Conservation (phyloP, 2,113 vertebrate species). For the Crocuta crocuta region DNA sequence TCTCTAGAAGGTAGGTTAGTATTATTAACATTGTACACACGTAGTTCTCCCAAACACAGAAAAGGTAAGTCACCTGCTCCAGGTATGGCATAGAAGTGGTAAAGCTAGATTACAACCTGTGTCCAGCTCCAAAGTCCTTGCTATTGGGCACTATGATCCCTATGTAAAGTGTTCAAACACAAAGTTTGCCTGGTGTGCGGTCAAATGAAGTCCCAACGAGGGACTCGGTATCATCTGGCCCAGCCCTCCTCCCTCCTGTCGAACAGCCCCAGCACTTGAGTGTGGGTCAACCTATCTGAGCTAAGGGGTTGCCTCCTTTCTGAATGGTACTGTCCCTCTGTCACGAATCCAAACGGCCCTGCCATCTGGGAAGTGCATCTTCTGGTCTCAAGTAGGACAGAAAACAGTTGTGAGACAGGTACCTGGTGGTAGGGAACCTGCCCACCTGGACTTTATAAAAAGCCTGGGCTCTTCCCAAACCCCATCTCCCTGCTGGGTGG, state of each 20-base stretch:
- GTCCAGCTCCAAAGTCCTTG: not conserved
- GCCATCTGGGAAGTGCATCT: not conserved
- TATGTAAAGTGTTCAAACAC: not conserved
- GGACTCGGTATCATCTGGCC: not conserved
- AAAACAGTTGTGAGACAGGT: not conserved
- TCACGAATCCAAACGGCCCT: not conserved
- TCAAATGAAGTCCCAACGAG: not conserved
- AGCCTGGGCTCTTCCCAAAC: not conserved
- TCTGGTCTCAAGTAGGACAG: not conserved
- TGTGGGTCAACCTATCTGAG: not conserved
- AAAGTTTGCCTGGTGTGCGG: not conserved
- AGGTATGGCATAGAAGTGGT: not conserved
- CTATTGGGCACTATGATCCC: not conserved
- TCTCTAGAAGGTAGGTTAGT: not conserved
- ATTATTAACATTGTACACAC: not conserved
- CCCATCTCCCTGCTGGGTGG: rapidly evolving
- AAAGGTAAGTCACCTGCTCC: not conserved
- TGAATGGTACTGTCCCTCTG: not conserved
- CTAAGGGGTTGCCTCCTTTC: not conserved
- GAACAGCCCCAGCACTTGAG: rapidly evolving
- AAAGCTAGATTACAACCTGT: not conserved
- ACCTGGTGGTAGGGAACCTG: not conserved
- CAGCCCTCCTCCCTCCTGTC: not conserved
- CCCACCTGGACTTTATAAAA: not conserved
- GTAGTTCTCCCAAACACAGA: not conserved